Evolutionary conservation across 2,888 invertebrate genomes (phyloP).

Genomic region (Andrena haemorrhoa): DNA sequence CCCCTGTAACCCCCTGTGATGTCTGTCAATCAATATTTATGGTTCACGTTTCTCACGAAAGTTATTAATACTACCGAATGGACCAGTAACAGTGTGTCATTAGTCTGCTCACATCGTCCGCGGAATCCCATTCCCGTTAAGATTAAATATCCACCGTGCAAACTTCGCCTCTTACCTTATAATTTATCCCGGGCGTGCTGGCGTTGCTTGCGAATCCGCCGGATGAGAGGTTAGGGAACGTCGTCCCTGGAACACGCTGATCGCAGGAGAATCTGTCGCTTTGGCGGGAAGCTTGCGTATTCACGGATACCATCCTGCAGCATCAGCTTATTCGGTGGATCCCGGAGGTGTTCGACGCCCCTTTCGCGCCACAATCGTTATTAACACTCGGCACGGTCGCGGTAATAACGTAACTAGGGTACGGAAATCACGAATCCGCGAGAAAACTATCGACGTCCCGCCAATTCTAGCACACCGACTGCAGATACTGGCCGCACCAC

Average conservation of each 20-base stretch:
- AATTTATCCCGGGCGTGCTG: constrained; percentile 35
- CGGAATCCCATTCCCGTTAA: constrained; percentile 31
- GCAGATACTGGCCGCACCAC: neutral
- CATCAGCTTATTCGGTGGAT: constrained; percentile 64
- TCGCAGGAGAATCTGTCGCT: constrained; percentile 65
- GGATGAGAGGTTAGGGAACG: constrained; percentile 30
- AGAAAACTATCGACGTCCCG: constrained; percentile 8
- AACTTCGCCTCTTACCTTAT: constrained; percentile 39
- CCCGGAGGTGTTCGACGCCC: constrained; percentile 51
- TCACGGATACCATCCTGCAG: constrained; percentile 63
- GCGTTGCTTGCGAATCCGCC: constrained; percentile 34
- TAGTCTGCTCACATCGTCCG: neutral
- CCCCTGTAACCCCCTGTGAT: neutral
- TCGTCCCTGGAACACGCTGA: constrained; percentile 51
- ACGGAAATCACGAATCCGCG: neutral
- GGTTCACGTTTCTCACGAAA: neutral
- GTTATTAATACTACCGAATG: neutral
- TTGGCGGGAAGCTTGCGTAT: constrained; percentile 59
- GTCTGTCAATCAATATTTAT: no score
- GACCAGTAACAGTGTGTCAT: neutral
- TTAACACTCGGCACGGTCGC: constrained; percentile 38
- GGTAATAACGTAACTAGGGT: constrained; percentile 3
- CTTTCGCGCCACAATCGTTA: constrained; percentile 54
- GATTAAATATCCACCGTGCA: constrained; percentile 45
- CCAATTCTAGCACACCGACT: neutral